Evolutionary conservation across 1,140 invertebrate genomes (phyloP).

Genomic region (Cardiocondyla obscurior): DNA sequence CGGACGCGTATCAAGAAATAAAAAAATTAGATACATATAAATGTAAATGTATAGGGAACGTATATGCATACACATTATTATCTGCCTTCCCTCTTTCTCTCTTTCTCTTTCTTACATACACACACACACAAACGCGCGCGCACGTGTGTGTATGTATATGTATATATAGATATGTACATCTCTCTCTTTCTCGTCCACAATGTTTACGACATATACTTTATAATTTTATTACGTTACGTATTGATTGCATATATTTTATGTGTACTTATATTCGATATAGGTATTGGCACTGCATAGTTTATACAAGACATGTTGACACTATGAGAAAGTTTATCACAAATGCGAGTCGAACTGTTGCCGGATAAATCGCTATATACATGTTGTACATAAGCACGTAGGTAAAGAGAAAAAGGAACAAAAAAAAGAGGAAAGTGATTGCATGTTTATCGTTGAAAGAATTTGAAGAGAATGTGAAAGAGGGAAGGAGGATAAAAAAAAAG

Average conservation of each 20-base stretch:
- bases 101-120: too few species aligned
- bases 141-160: neutral
- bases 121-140: too few species aligned
- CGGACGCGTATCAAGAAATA: neutral
- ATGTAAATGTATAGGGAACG: neutral
- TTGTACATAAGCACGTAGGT: constrained; percentile 74
- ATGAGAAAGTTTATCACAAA: constrained; percentile 76
- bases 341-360: constrained; percentile 61
- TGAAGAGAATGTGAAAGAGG: constrained; percentile 33
- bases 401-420: constrained; percentile 14
- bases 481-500: neutral
- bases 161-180: constrained; percentile 41
- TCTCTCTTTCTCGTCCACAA: constrained; percentile 71
- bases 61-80: constrained; percentile 12
- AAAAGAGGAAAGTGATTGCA: neutral
- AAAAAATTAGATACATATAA: neutral
- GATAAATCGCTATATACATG: constrained; percentile 69
- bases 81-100: constrained; percentile 42
- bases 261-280: constrained; percentile 79
- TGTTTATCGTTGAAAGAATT: constrained; percentile 4
- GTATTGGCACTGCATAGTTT: constrained; percentile 79
- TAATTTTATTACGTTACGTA: constrained; percentile 81
- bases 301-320: constrained; percentile 77
- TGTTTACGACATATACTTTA: constrained; percentile 78
- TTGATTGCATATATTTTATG: constrained; percentile 80